Percentiles rank a stretch among this genome's conserved stretches.
These are phyloP conservation scores for Slavum lentiscoides DNA, from an alignment of 2,888 invertebrate genomes.

Conservation along the genomic window DNA sequence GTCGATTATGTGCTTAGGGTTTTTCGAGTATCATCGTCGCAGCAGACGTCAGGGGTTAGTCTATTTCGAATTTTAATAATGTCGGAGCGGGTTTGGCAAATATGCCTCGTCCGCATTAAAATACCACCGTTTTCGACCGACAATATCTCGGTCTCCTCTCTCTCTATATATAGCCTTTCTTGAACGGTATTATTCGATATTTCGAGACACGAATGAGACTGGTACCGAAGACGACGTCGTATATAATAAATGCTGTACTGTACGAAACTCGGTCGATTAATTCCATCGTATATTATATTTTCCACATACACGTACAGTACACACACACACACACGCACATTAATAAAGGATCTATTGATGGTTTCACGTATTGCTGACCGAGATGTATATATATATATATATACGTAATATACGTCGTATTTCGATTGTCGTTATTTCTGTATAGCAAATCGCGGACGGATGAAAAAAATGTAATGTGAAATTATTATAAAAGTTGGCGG, in stretches of 20 bases:
- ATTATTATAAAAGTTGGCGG: no score
- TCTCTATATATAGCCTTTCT: background rate
- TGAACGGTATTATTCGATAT: slow-evolving; percentile 31
- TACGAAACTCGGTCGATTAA: slow-evolving; percentile 25
- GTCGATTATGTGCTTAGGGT: slow-evolving; percentile 46
- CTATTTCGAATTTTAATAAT: slow-evolving; percentile 49
- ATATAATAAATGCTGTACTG: slow-evolving; percentile 6
- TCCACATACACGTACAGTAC: background rate
- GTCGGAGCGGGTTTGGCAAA: slow-evolving; percentile 30
- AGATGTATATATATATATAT: background rate
- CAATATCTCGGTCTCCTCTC: background rate
- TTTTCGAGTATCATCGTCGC: slow-evolving; percentile 35
- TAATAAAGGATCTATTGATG: background rate
- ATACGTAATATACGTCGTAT: background rate
- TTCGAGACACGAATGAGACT: slow-evolving; percentile 2
- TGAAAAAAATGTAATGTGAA: background rate
- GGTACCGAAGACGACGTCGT: background rate
- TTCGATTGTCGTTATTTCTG: background rate
- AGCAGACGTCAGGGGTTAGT: slow-evolving; percentile 36
- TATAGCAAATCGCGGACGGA: background rate
- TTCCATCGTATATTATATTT: slow-evolving; percentile 4
- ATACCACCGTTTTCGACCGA: slow-evolving; percentile 34
- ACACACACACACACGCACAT: background rate
- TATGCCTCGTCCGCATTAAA: slow-evolving; percentile 50
- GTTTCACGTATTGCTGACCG: slow-evolving; percentile 13